Evolutionary conservation across 2,113 vertebrate genomes (phyloP), one percentile per base, ranked within the genome.

Genomic region (Hemichromis elongatus): DNA sequence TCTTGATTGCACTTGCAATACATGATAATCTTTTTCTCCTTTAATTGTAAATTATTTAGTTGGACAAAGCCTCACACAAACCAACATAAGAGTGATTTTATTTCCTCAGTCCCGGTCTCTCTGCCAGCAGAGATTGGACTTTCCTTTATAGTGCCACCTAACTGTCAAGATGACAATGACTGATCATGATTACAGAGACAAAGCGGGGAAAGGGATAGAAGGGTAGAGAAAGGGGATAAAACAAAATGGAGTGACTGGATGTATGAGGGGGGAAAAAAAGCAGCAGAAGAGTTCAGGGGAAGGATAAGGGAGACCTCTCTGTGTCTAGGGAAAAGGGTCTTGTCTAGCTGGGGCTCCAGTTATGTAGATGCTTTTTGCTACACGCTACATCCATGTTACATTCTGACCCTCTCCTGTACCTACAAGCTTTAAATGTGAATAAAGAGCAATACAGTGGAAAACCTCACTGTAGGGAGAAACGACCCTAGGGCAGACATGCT

Each of bases 121-220:
- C 77, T 42, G 5, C 70, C 35, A 54, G 81, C 75, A 42, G 54
- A 91, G 82, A 77, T 78, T 68, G 12, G 55, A 85, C 59, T 83
- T 80, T 81, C 42, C 47, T 85, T 77, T 61, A 56, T 33, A 79
- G 83, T 66, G 78, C 56, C 53, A 56, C 83, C 87, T 77, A 13
- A 53, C 57, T 70, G 85, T 88, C 79, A 89, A 75, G 55, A 85
- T 45, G 24, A 87, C 80, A 78, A 12, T 82, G 84, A 90, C 68
- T 24, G 11, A 81, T 61, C 26, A 45, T 47, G 42, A 87, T 83
- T 82, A 85, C 55, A 79, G 78, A 81, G 84, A 77, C 54, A 78
- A 55, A 53, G 4, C 53, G 77, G 40, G 85, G 26, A 53, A 59
- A 42, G 26, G 18, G 47, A 24, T 42, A 33, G 5, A 11, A 57